Evolutionary conservation across 2,888 invertebrate genomes (phyloP).

Genomic region (Agriopis leucophaearia): DNA sequence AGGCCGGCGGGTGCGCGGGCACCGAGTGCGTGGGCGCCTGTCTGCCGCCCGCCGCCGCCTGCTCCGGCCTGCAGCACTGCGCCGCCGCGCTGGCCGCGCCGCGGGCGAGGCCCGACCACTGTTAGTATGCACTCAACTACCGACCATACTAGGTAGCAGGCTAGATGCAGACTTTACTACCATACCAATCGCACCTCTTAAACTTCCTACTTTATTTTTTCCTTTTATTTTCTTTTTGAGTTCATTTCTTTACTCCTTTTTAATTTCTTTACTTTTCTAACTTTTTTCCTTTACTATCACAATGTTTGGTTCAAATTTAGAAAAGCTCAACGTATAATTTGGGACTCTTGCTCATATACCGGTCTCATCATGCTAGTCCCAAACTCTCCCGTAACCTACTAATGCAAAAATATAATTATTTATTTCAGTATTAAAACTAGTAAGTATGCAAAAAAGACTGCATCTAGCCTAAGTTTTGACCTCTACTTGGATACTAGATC

Average conservation of each 20-base stretch:
- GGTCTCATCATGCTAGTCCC: not conserved
- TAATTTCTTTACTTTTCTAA: no score
- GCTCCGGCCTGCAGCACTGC: conserved; percentile 89
- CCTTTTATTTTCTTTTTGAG: no score
- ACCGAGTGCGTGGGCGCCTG: conserved; percentile 69
- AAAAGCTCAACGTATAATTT: no score
- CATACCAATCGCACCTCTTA: not conserved
- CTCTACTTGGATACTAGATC: not conserved
- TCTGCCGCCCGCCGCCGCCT: conserved; percentile 75
- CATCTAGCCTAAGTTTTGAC: conserved; percentile 3
- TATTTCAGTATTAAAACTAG: no score
- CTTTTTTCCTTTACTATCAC: no score
- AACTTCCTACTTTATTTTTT: not conserved
- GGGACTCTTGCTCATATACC: no score
- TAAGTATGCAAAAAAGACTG: not conserved
- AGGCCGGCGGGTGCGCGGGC: conserved; percentile 56
- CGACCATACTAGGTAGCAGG: not conserved
- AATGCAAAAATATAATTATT: no score
- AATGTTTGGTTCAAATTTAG: no score
- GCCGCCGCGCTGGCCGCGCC: conserved; percentile 88
- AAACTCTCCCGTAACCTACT: not conserved
- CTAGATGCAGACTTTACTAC: not conserved
- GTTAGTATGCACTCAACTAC: conserved; percentile 87
- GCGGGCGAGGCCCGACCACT: conserved; percentile 80
- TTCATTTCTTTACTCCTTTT: no score